Evolutionary conservation across 2,113 vertebrate genomes (phyloP).

Genomic region (Scopus umbretta): DNA sequence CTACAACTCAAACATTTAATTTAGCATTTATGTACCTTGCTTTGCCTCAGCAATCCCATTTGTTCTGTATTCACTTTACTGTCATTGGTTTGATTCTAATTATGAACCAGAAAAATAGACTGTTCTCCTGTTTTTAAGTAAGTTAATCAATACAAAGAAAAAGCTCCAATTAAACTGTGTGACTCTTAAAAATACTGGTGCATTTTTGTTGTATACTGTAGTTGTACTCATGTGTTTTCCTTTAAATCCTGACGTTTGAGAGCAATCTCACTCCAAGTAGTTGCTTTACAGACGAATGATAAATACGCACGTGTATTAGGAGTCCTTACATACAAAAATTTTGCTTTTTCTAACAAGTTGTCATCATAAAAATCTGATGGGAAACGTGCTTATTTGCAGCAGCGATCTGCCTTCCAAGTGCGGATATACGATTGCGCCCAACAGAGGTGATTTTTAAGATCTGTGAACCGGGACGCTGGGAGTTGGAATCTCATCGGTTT

Average conservation of each 20-base stretch:
- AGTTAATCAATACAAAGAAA: background rate
- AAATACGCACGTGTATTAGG: background rate
- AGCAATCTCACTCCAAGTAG: background rate
- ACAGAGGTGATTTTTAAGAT: background rate
- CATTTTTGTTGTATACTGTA: background rate
- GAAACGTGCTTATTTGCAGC: background rate
- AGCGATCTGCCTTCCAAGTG: background rate
- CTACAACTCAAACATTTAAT: background rate
- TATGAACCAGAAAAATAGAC: background rate
- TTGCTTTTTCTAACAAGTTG: background rate
- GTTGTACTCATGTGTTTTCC: background rate
- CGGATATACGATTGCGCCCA: accelerated
- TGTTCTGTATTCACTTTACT: background rate
- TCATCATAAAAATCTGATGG: background rate
- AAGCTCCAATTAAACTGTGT: background rate
- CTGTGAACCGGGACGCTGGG: background rate
- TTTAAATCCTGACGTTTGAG: background rate
- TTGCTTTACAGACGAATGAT: background rate
- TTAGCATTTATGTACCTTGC: background rate
- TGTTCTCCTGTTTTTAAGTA: background rate
- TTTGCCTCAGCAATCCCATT: background rate
- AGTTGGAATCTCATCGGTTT: background rate
- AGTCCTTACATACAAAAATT: background rate
- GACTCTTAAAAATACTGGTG: background rate
- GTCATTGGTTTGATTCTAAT: background rate